Percentiles rank a stretch among this genome's conserved stretches.
Conservation (phyloP, 2,888 invertebrate genomes). For the Cantharis flavilabris region DNA sequence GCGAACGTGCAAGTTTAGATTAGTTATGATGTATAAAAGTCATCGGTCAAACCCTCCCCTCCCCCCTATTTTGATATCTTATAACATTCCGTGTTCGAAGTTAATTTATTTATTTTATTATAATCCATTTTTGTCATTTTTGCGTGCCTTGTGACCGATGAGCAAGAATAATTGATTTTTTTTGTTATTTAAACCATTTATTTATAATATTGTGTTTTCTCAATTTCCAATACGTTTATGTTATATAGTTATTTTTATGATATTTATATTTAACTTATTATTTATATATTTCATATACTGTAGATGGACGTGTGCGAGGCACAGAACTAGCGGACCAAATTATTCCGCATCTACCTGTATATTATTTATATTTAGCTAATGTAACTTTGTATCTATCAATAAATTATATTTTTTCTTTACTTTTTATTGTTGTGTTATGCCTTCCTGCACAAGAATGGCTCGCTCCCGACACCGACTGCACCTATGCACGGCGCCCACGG, state of each 20-base stretch:
- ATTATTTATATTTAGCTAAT: slow-evolving; percentile 55
- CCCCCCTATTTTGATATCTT: slow-evolving; percentile 36
- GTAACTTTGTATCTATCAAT: slow-evolving; percentile 56
- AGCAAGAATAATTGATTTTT: slow-evolving; percentile 52
- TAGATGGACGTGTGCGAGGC: slow-evolving; percentile 52
- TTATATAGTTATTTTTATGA: slow-evolving; percentile 58
- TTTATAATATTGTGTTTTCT: slow-evolving; percentile 53
- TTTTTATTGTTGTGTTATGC: slow-evolving; percentile 32
- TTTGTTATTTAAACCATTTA: slow-evolving; percentile 58
- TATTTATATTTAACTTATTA: slow-evolving; percentile 60
- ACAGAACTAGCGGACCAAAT: slow-evolving; percentile 39
- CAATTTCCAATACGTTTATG: slow-evolving; percentile 54
- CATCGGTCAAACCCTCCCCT: slow-evolving; percentile 50
- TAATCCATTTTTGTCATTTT: slow-evolving; percentile 37
- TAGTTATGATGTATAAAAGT: slow-evolving; percentile 40
- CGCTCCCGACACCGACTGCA: slow-evolving; percentile 35
- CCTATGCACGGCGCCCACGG: slow-evolving; percentile 24
- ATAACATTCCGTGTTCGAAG: slow-evolving; percentile 48
- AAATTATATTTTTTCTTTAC: slow-evolving; percentile 58
- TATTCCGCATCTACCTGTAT: slow-evolving; percentile 50
- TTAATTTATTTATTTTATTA: slow-evolving; percentile 50
- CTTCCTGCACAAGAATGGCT: slow-evolving; percentile 43
- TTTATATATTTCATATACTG: slow-evolving; percentile 54
- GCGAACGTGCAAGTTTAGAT: slow-evolving; percentile 53
- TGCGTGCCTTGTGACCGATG: slow-evolving; percentile 52